phyloP scores from a whole-genome alignment of 2,113 vertebrate species.

The Elgaria multicarinata region DNA sequence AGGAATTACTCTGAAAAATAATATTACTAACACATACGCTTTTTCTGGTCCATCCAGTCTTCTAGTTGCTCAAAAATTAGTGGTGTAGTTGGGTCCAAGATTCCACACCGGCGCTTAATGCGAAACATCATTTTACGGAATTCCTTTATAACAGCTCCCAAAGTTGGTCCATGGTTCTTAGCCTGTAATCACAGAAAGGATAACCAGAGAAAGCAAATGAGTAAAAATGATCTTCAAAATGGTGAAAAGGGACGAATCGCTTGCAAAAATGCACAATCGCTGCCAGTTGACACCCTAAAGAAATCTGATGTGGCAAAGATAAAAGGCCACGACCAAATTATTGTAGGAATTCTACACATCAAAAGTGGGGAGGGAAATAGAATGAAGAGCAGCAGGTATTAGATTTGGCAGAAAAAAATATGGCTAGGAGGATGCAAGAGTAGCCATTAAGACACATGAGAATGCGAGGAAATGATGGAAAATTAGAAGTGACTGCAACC shows the following conservation, averaged over 20 bases:
- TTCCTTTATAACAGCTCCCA: conserved; percentile 43
- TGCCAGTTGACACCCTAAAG: not conserved
- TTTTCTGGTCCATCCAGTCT: conserved; percentile 71
- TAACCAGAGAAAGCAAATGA: conserved; percentile 14
- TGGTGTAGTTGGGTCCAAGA: conserved; percentile 54
- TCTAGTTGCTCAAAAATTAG: conserved; percentile 56
- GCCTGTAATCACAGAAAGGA: conserved; percentile 48
- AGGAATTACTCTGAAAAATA: conserved; percentile 21
- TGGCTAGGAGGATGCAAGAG: not conserved
- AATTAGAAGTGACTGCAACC: not conserved
- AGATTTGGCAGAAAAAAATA: not conserved
- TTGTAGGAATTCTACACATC: not conserved
- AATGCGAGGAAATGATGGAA: not conserved
- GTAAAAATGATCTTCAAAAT: not conserved
- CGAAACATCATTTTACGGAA: conserved; percentile 46
- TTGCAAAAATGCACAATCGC: not conserved
- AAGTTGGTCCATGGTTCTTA: conserved; percentile 42
- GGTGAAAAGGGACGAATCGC: not conserved
- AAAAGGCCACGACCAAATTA: not conserved
- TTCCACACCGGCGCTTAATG: conserved; percentile 45
- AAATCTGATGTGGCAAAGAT: not conserved
- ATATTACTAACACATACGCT: conserved; percentile 31
- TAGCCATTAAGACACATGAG: not conserved
- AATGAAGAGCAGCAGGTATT: not conserved
- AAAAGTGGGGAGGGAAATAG: conserved; percentile 3